These are phyloP conservation scores for Sapayoa aenigma DNA, from an alignment of 2,113 vertebrate species.

Conservation along the genomic window DNA sequence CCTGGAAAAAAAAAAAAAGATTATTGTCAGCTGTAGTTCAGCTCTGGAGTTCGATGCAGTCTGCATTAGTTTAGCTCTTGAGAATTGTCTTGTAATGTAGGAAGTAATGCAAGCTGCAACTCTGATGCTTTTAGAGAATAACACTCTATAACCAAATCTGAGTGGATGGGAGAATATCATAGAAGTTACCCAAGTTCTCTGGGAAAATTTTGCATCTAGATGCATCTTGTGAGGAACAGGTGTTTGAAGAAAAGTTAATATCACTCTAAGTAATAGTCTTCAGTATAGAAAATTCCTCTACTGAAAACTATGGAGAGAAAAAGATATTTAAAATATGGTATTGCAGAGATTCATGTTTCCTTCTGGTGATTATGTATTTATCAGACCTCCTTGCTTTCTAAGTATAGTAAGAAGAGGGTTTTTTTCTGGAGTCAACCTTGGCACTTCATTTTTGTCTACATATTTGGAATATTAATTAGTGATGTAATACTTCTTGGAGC, in stretches of 20 bases:
- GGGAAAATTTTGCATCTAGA: neutral
- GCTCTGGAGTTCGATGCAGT: neutral
- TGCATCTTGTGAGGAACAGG: neutral
- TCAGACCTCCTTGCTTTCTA: neutral
- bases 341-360: neutral
- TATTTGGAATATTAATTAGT: neutral
- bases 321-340: accelerated
- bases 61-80: neutral
- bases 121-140: neutral
- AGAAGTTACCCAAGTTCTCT: neutral
- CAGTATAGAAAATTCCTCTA: neutral
- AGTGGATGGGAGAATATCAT: neutral
- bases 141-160: neutral
- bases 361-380: neutral
- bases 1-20: neutral
- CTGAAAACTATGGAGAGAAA: neutral
- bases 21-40: constrained; percentile 19
- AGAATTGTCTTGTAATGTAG: neutral
- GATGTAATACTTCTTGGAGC: neutral
- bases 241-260: neutral
- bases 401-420: neutral
- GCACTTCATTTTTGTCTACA: neutral
- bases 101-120: neutral
- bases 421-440: neutral
- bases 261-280: neutral